Base-by-base conservation (phyloP, 2,797 vertebrate genomes). In the Artibeus jamaicensis region DNA sequence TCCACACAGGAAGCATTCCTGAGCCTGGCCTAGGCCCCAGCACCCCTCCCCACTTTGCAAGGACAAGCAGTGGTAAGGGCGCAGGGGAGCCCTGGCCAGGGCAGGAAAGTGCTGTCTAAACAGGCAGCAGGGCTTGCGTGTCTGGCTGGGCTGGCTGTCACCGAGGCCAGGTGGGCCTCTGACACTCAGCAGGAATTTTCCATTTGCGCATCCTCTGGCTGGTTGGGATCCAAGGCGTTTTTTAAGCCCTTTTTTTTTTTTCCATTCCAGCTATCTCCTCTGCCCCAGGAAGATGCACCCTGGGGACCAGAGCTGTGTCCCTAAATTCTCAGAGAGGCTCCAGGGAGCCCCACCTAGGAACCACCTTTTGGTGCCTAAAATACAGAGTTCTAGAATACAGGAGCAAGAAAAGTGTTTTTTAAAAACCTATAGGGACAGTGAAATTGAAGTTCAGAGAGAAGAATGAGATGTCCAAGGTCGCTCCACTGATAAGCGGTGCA, bases 181-280 rank as follows among this genome's bases (percentile, higher is more conserved):
- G 97, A 98, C 93, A 96, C 97, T 96, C 91, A 96, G 93, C 97
- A 98, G 97, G 95, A 96, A 97, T 97, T 98, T 98, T 97, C 97
- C 97, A 97, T 94, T 97, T 39, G 97, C 34, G 46, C 93, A 96
- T 97, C 97, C 91, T 97, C 94, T 87, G 19, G 77, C 94, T 97
- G 97, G 97, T 97, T 93, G 82, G 39, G 92, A 97, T 97, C 97
- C 97, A 98, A 97, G 46, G 42, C 91, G 46, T 93, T 94, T 94
- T 95, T 95, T 71, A 70, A 84, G 44, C 26, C 65, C 68, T 94
- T 92, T 89, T 92, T 37, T 50, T 57, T 39, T 53, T 70, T 50
- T 77, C 32, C 68, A 93, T 73, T 90, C 39, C 59, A 50, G 15
- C 93, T 93, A 57, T 92, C 92, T 96, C 81, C 87, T 48, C 81